Evolutionary conservation across 1,140 invertebrate species (phyloP), one percentile per base, ranked within the genome.

Genomic region (Calliphora vicina): DNA sequence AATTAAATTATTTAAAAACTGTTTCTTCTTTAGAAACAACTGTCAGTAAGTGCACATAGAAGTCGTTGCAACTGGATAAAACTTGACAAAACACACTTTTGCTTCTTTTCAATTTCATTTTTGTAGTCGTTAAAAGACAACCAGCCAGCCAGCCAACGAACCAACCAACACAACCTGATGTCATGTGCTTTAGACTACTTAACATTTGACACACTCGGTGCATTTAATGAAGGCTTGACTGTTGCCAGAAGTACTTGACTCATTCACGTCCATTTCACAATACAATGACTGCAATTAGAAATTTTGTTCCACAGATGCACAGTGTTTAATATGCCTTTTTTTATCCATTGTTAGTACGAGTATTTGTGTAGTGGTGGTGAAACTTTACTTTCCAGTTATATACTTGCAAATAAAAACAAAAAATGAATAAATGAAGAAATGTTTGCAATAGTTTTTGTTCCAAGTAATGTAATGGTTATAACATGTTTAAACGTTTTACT

Each of bases 201-300:
- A 78, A 78, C 74, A 78, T 78, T 78, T 78, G 74, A 78, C 74
- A 78, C 35, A 78, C 74, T 78, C 35, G 42, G 35, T 78, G 74
- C 74, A 78, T 78, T 78, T 78, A 78, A 78, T 78, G 74, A 78
- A 78, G 74, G 35, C 74, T 43, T 67, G 74, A 23, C 74, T 78
- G 74, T 78, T 78, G 35, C 35, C 74, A 78, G 74, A 45, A 45
- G 74, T 45, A 45, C 74, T 78, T 45, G 74, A 78, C 74, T 78
- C 74, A 43, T 43, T 78, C 74, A 78, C 74, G 74, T 78, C 74
- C 74, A 78, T 78, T 78, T 43, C 20, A 78, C 35, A 78, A 78
- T 78, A 78, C 74, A 78, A 78, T 78, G 74, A 78, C 74, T 78
- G 74, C 74, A 78, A 78, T 78, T 78, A 78, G 74, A 25, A 67